Evolutionary conservation across 2,888 invertebrate species (phyloP), one percentile per base, ranked within the genome.

Genomic region (Anagyrus pseudococci): DNA sequence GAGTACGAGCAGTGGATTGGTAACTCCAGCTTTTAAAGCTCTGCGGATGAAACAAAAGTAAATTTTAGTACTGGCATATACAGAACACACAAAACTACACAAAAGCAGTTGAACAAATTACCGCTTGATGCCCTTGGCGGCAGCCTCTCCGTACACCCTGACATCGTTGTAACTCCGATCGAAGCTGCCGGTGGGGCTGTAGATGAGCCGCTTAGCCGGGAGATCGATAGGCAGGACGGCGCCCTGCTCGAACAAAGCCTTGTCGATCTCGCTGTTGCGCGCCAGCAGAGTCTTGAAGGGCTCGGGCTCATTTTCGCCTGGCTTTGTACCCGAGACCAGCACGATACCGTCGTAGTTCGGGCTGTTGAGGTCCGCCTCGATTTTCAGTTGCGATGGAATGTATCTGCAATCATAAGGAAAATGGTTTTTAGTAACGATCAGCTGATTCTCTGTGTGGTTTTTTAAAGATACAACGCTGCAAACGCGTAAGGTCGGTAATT

Each of bases 11-110:
- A 98, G 76, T 0, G 96, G 96, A 66, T 86, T 85, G 64, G 87
- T 89, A 22, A 92, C 87, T 0, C 97, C 97, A 43, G 94, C 91
- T 74, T 91, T 89, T 22, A 96, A 75, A 0, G 96, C 95, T 73
- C 96, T 90, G 75, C 43, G 74, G 60, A 33, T 23, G n/a, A n/a
- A n/a, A n/a, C n/a, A n/a, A n/a, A 37, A 37, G 33, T 37, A 37
- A 2, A n/a, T n/a, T n/a, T n/a, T n/a, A n/a, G n/a, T n/a, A n/a
- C n/a, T n/a, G n/a, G n/a, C n/a, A n/a, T n/a, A n/a, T n/a, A n/a
- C n/a, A n/a, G n/a, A n/a, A n/a, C n/a, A n/a, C 25, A 26, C 13
- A 48, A 47, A 25, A 13, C 37, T 15, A 25, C 19, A 10, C 13
- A 17, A 8, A 2, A 25, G n/a, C 8, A 17, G 19, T 43, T 8